phyloP scores from a whole-genome alignment of 2,797 vertebrate genomes.

The Brotula barbata region DNA sequence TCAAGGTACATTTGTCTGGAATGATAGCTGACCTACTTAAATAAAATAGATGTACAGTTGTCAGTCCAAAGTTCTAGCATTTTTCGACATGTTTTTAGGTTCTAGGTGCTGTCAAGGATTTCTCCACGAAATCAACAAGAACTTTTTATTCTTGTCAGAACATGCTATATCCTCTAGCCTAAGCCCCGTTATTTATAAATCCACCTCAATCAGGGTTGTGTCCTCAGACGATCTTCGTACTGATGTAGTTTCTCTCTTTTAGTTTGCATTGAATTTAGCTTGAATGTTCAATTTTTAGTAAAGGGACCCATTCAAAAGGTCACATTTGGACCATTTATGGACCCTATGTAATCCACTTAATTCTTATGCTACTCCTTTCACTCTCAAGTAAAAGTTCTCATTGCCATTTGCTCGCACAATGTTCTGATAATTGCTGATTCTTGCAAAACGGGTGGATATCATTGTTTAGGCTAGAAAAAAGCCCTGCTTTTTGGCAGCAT shows the following conservation, averaged over 20 bases:
- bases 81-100: constrained; percentile 1
- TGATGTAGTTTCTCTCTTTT: neutral
- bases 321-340: neutral
- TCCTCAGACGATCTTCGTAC: constrained; percentile 3
- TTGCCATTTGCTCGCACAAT: constrained; percentile 4
- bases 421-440: constrained; percentile 6
- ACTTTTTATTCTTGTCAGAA: constrained; percentile 44
- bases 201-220: constrained; percentile 29
- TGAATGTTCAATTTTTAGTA: neutral
- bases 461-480: neutral
- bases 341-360: constrained; percentile 18
- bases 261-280: neutral
- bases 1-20: neutral
- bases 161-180: constrained; percentile 27
- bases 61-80: neutral
- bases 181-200: constrained; percentile 47
- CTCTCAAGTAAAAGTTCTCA: constrained; percentile 6
- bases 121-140: constrained; percentile 15
- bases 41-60: neutral
- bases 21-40: neutral
- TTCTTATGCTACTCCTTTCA: constrained; percentile 7
- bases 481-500: too few species aligned
- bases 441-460: neutral
- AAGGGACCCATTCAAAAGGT: neutral
- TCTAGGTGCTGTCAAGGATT: constrained; percentile 16